These are phyloP conservation scores for Antedon mediterranea DNA, from an alignment of 53 echinoderm and acorn worm genomes.

Conservation along the genomic window DNA sequence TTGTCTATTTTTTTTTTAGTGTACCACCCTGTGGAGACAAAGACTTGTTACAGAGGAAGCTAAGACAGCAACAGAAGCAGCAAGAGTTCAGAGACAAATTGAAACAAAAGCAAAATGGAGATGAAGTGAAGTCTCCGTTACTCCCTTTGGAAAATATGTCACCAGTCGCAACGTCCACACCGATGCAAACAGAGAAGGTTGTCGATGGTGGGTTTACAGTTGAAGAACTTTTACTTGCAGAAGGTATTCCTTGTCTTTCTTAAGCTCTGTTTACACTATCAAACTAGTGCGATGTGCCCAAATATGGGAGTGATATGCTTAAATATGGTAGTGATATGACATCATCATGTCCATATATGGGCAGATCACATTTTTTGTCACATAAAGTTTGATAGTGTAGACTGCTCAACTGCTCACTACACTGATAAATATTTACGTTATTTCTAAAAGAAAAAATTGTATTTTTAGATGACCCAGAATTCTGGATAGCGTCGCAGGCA, in stretches of 20 bases:
- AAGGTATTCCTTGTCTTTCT: slow-evolving; percentile 15
- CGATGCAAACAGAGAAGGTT: slow-evolving; percentile 50
- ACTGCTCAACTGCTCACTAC: too few species aligned
- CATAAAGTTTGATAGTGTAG: too few species aligned
- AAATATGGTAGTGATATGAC: too few species aligned
- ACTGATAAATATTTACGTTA: too few species aligned
- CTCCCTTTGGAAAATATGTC: slow-evolving; percentile 28
- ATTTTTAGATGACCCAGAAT: slow-evolving; percentile 63
- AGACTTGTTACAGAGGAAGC: slow-evolving; percentile 33
- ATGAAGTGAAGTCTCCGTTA: not conserved
- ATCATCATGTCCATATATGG: too few species aligned
- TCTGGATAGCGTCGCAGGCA: slow-evolving; percentile 26
- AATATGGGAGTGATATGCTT: too few species aligned
- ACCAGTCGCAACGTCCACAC: slow-evolving; percentile 91
- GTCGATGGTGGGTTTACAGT: slow-evolving; percentile 22
- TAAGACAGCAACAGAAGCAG: slow-evolving; percentile 85
- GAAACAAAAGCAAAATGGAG: slow-evolving; percentile 33
- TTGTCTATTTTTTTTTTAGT: not conserved
- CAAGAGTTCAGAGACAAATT: slow-evolving; percentile 84
- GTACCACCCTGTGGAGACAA: not conserved
- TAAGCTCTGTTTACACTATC: too few species aligned
- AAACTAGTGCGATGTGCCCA: too few species aligned
- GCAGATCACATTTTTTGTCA: too few species aligned
- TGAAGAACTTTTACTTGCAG: slow-evolving; percentile 30
- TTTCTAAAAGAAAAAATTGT: not conserved